Conservation (phyloP, 1,140 invertebrate genomes). For the Drosophila lowei region DNA sequence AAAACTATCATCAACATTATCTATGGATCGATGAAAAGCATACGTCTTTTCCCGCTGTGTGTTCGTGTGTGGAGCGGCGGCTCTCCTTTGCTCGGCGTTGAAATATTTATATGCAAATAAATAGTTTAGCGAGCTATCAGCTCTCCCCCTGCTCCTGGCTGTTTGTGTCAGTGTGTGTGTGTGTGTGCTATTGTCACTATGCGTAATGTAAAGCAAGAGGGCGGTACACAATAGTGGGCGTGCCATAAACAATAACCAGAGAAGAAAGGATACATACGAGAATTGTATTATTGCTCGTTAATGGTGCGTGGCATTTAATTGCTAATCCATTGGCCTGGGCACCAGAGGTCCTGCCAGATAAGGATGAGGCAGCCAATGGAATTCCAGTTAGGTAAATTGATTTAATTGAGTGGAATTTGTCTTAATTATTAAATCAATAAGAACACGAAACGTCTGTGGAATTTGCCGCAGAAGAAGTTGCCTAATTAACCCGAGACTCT, state of each 20-base stretch:
- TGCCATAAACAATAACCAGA: conserved; percentile 58
- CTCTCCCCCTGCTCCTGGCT: conserved; percentile 23
- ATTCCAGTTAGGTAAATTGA: conserved; percentile 27
- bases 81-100: conserved; percentile 38
- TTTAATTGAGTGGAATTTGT: conserved; percentile 64
- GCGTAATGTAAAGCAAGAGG: conserved; percentile 32
- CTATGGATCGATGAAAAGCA: no score
- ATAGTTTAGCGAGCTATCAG: conserved; percentile 75
- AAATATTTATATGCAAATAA: conserved; percentile 81
- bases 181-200: conserved; percentile 52
- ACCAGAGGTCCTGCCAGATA: conserved; percentile 26
- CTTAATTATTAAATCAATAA: conserved; percentile 63
- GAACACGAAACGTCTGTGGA: conserved; percentile 28
- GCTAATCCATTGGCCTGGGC: conserved; percentile 64
- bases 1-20: background rate
- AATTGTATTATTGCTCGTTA: conserved; percentile 70
- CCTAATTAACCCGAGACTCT: conserved; percentile 42
- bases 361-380: conserved; percentile 31
- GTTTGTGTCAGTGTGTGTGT: conserved; percentile 9
- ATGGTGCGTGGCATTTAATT: conserved; percentile 77
- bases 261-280: conserved; percentile 10
- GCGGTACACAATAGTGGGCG: conserved; percentile 24
- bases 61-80: conserved; percentile 23
- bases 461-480: conserved; percentile 36
- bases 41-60: background rate